Evolutionary conservation across 2,113 vertebrate species (phyloP).

Genomic region (Lathamus discolor): DNA sequence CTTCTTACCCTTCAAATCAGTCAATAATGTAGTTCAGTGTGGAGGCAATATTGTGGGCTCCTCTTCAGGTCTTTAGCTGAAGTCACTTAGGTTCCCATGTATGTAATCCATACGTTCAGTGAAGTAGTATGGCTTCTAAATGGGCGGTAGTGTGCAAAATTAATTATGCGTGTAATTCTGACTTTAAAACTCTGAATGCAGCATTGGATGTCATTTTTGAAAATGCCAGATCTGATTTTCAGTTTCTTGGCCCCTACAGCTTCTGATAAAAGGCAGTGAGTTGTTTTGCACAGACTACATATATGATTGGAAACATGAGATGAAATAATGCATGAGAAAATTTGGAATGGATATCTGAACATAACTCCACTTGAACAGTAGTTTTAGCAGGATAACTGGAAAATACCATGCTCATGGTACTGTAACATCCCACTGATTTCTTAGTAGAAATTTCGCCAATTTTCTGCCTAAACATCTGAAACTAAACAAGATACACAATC

Average conservation of each 20-base stretch:
- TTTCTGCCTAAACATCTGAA: not conserved
- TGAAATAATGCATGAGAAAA: constrained; percentile 35
- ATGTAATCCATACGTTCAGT: not conserved
- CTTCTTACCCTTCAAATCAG: not conserved
- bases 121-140: not conserved
- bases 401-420: not conserved
- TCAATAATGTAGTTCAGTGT: not conserved
- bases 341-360: constrained; percentile 20
- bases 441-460: not conserved
- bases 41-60: not conserved
- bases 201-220: not conserved
- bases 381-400: not conserved
- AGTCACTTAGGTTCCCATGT: not conserved
- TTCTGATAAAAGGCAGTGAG: constrained; percentile 25
- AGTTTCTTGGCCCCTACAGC: not conserved
- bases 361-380: not conserved
- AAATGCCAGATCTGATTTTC: not conserved
- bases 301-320: constrained; percentile 7
- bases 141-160: not conserved
- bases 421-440: not conserved
- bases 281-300: constrained; percentile 12
- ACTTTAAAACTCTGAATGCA: not conserved
- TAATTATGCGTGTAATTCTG: not conserved
- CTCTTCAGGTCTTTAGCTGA: not conserved
- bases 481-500: not conserved